These are phyloP conservation scores for Tromatobia lineatoria DNA, from an alignment of 2,888 invertebrate species.

Conservation along the genomic window DNA sequence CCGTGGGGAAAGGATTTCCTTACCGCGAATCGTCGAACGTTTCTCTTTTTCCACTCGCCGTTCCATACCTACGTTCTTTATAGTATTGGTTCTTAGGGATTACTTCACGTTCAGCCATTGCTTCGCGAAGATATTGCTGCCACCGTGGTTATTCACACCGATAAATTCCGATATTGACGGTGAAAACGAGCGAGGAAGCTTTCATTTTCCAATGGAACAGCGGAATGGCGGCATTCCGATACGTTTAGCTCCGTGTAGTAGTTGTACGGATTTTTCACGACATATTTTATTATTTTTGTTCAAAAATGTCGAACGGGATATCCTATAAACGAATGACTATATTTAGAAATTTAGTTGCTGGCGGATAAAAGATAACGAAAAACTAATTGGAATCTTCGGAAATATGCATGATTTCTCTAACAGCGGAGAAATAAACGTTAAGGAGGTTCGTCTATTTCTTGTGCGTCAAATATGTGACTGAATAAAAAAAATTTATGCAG, in stretches of 20 bases:
- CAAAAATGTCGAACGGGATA: neutral
- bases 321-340: neutral
- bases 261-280: conserved; percentile 4
- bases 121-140: conserved; percentile 51
- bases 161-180: conserved; percentile 62
- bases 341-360: too few relatives aligned
- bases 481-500: too few relatives aligned
- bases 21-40: conserved; percentile 51
- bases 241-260: conserved; percentile 32
- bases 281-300: conserved; percentile 1
- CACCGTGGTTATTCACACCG: conserved; percentile 56
- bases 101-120: conserved; percentile 60
- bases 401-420: too few relatives aligned
- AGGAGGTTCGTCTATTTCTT: too few relatives aligned
- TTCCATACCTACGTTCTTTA: conserved; percentile 17
- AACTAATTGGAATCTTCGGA: too few relatives aligned
- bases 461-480: too few relatives aligned
- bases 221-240: conserved; percentile 35
- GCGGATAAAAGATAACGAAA: too few relatives aligned
- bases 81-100: conserved; percentile 45
- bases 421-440: too few relatives aligned
- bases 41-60: conserved; percentile 23
- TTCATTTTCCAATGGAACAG: conserved; percentile 45
- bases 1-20: conserved; percentile 50
- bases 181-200: conserved; percentile 53